Evolutionary conservation across 2,797 vertebrate species (phyloP).

Genomic region (Gymnothorax javanicus): DNA sequence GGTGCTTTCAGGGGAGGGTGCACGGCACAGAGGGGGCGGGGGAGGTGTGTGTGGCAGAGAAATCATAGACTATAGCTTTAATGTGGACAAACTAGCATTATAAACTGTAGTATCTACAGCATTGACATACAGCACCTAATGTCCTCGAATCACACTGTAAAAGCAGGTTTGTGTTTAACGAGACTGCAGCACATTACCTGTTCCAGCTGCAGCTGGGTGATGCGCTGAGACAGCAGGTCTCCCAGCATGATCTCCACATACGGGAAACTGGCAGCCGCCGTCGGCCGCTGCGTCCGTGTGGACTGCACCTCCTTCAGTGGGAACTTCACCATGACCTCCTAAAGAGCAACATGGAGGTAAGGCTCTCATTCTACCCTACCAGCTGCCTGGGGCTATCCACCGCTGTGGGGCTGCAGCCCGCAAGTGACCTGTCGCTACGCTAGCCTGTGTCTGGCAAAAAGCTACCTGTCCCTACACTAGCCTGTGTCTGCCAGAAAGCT

Average conservation of each 20-base stretch:
- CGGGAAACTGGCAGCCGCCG: conserved; percentile 86
- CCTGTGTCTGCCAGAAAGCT: too few species aligned
- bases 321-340: conserved; percentile 87
- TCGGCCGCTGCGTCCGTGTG: conserved; percentile 86
- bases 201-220: conserved; percentile 92
- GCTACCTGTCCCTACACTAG: too few species aligned
- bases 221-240: conserved; percentile 81
- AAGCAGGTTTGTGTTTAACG: background rate
- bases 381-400: background rate
- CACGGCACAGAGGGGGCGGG: too few species aligned
- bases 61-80: background rate
- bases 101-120: background rate
- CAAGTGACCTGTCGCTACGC: too few species aligned
- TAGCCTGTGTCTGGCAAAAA: too few species aligned
- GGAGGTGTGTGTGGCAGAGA: too few species aligned
- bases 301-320: conserved; percentile 92
- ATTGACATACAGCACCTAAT: background rate
- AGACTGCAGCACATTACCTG: conserved; percentile 67
- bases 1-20: too few species aligned
- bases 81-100: background rate
- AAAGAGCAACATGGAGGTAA: conserved; percentile 15
- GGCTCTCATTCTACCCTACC: background rate
- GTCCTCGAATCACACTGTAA: too few species aligned
- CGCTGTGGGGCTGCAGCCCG: background rate
- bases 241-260: conserved; percentile 92